phyloP scores from a whole-genome alignment of 2,113 vertebrate genomes.

The Phasianus colchicus region DNA sequence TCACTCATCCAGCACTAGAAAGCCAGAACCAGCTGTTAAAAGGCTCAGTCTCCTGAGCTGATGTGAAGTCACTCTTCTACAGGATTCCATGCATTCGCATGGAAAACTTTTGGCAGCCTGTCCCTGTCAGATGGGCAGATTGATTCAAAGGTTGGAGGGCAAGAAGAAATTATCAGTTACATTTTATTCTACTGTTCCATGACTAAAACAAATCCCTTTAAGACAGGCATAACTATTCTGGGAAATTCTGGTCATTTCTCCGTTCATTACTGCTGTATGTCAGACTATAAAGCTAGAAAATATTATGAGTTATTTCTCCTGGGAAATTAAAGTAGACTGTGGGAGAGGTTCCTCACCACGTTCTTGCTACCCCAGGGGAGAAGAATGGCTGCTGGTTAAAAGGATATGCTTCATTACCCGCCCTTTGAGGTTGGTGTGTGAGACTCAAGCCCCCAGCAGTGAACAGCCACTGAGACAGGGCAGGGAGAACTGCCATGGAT shows the following conservation, averaged over 20 bases:
- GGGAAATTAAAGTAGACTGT: slow-evolving; percentile 40
- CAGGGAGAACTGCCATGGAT: neutral
- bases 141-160: neutral
- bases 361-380: neutral
- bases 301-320: slow-evolving; percentile 21
- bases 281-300: slow-evolving; percentile 1
- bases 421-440: neutral
- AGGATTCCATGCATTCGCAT: neutral
- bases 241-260: neutral
- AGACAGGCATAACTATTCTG: neutral
- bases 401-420: neutral
- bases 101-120: neutral
- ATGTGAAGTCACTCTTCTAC: neutral
- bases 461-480: neutral
- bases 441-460: neutral
- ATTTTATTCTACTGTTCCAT: neutral
- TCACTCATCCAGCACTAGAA: neutral
- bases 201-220: neutral
- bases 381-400: neutral
- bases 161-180: neutral
- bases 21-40: neutral
- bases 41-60: neutral
- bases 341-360: slow-evolving; percentile 2
- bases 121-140: accelerated
- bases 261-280: neutral